Base-by-base conservation (phyloP, 2,888 invertebrate genomes). In the Sisyra terminalis region DNA sequence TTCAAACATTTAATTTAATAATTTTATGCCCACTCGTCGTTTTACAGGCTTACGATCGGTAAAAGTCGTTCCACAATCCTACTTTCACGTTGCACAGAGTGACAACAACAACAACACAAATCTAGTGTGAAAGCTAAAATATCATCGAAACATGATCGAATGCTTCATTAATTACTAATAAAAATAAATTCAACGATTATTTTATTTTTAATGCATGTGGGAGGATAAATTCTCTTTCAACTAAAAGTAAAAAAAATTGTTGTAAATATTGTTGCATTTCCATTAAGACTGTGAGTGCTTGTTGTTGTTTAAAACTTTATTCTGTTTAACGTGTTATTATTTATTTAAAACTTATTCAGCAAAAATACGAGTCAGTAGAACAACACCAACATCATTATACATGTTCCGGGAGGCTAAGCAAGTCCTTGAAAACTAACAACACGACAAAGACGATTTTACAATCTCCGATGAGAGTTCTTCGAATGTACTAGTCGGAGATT, bases 61-160 rank as follows among this genome's bases (percentile, higher is more conserved):
- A 59, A 59, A 59, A 60, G 60, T 59, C 56, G 59, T 57, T 58
- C 58, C 52, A 55, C 49, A 59, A 58, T 55, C 59, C 60, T 60
- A 60, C 60, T 60, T 60, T 60, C 60, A 56, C 58, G 29, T 34
- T 15, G 34, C 34, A 34, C 15, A 14, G 34, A 34, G 34, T 34
- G 34, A 34, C 34, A 34, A 34, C 34, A 15, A 34, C 24, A 24
- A 24, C 24, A 24, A 24, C 24, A 24, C 24, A 24, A 24, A 24
- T 7, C 24, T 24, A 24, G 24, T 24, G 34, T 34, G 34, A 34
- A 34, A 34, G 34, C 34, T 34, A 34, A 14, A 34, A 34, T 15
- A 34, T 34, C 24, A 24, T 24, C 24, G 24, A 24, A 24, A 24
- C 24, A 24, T 24, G 24, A 24, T 24, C 24, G 24, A 24, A 24